Evolutionary conservation across 1,140 invertebrate species (phyloP), one percentile per base, ranked within the genome.

Genomic region (Brachionus manjavacas): DNA sequence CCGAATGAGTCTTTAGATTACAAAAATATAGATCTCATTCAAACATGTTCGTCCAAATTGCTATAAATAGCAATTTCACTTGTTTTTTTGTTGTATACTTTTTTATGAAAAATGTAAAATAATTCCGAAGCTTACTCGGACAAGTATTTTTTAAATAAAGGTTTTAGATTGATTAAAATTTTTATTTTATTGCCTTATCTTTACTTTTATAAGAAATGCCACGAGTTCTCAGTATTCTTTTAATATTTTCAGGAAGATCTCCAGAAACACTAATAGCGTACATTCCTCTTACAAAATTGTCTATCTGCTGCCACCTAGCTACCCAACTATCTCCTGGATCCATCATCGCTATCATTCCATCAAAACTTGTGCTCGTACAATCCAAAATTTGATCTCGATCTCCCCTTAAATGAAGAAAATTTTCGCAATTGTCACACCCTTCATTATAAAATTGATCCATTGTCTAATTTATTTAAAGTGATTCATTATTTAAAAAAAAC

Each of bases 281-380:
- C 49, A 85, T 79, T 46, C 85, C 85, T 28, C 39, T 14, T 49
- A 72, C 76, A 35, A 78, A 91, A 92, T 93, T 92, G 95, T 94
- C 94, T 87, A 96, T 95, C 90, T 95, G 91, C 89, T 97, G 95
- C 95, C 95, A 97, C 90, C 96, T 97, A 85, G 94, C 94, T 2
- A 97, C 95, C 96, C 96, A 97, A 88, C 95, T 96, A 87, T 97
- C 95, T 88, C 95, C 94, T n/a, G 95, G 95, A 87, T 93, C 95
- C 93, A 96, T 96, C 4, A 94, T 91, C 31, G 95, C 93, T 86
- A 97, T 95, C 92, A 97, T 94, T 83, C 95, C 96, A 91, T 97
- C 95, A 92, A 97, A 97, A 90, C 96, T 97, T 66, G 94, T 93
- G 88, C 95, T 97, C 0, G 96, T 98, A 87, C 95, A 97, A 85